phyloP scores from a whole-genome alignment of 1,140 invertebrate species.

The Diploscapter pachys region DNA sequence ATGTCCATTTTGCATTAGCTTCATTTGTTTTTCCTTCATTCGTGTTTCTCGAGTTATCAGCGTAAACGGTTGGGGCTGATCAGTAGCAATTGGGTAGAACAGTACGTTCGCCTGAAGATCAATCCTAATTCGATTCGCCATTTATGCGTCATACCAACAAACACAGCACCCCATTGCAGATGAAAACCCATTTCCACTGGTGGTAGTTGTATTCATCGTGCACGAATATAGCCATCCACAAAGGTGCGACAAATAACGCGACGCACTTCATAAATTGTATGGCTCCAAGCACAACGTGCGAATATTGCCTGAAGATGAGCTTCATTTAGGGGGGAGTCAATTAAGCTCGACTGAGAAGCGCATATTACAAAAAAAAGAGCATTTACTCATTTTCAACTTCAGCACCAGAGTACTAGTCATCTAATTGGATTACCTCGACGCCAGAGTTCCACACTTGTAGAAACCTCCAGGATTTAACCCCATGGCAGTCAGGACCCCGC shows the following conservation, averaged over 20 bases:
- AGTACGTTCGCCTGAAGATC: constrained; percentile 37
- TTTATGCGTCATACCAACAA: constrained; percentile 8
- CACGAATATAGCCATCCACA: constrained; percentile 24
- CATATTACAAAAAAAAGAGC: no score
- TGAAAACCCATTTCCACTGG: constrained; percentile 24
- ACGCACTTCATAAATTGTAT: constrained; percentile 37
- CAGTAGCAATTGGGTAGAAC: constrained; percentile 46
- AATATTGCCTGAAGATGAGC: constrained; percentile 25
- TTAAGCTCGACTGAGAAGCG: no score
- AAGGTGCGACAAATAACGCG: constrained; percentile 19
- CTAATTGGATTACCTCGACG: constrained; percentile 34
- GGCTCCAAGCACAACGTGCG: constrained; percentile 29
- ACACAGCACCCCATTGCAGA: constrained; percentile 22
- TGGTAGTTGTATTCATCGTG: constrained; percentile 20
- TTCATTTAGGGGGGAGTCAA: no score
- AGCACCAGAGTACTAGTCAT: neutral
- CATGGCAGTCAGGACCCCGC: constrained; percentile 40
- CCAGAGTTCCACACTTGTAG: constrained; percentile 48
- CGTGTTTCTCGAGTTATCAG: constrained; percentile 3
- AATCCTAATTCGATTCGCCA: neutral
- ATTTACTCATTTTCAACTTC: neutral
- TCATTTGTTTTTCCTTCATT: no score
- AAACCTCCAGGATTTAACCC: constrained; percentile 47
- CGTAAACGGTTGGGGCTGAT: constrained; percentile 48
- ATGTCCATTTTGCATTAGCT: no score